A percentile compares a stretch with the other conserved stretches of the same genome.
phyloP scores from a whole-genome alignment of 2,797 vertebrate species.

The Carapus acus region DNA sequence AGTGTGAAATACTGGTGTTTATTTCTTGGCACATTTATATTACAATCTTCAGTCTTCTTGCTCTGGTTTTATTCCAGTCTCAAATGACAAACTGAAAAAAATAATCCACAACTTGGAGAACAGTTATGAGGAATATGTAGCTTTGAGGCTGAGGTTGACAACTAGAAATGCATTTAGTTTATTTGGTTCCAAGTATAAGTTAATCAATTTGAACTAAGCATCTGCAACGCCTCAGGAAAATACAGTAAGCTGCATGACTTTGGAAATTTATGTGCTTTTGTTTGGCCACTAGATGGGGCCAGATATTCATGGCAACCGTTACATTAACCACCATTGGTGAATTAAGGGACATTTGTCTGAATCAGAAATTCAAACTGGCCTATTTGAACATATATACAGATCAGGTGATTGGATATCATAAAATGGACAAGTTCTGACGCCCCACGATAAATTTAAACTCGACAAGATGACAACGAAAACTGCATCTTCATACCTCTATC shows the following conservation, averaged over 20 bases:
- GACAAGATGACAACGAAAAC: constrained; percentile 7
- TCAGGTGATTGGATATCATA: constrained; percentile 7
- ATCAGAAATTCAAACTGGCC: constrained; percentile 1
- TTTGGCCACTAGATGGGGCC: constrained; percentile 58
- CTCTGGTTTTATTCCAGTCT: constrained; percentile 74
- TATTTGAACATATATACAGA: constrained; percentile 3
- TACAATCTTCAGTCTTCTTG: constrained; percentile 79
- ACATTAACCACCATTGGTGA: constrained; percentile 22
- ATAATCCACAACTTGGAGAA: constrained; percentile 63
- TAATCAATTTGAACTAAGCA: too few relatives aligned
- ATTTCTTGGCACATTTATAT: constrained; percentile 85
- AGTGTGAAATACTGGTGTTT: constrained; percentile 84
- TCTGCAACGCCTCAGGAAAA: background rate
- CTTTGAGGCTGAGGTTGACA: constrained; percentile 55
- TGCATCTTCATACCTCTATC: constrained; percentile 20
- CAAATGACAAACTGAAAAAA: constrained; percentile 65
- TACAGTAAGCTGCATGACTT: constrained; percentile 30
- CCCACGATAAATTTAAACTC: background rate
- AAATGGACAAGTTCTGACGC: constrained; percentile 7
- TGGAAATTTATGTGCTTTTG: constrained; percentile 33
- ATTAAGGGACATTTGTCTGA: constrained; percentile 13
- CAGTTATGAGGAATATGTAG: constrained; percentile 40
- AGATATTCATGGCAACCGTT: constrained; percentile 14
- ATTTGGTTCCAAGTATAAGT: constrained; percentile 25
- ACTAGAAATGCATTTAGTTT: constrained; percentile 45